phyloP scores from a whole-genome alignment of 1,140 invertebrate species.

The Drosophila fuyamai region DNA sequence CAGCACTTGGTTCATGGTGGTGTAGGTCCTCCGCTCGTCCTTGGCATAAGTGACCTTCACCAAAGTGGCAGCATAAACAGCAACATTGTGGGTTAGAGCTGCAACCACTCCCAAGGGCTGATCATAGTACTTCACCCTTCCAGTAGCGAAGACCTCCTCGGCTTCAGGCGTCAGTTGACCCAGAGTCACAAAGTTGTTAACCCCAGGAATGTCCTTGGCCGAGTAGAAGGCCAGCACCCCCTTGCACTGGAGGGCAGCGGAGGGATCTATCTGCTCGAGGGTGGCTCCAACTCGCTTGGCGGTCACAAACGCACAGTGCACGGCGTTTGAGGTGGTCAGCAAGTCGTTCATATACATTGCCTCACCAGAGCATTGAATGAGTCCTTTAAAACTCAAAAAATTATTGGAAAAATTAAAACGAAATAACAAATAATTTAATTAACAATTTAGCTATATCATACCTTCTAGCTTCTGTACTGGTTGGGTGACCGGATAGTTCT shows the following conservation, averaged over 20 bases:
- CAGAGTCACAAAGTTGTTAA: slow-evolving; percentile 86
- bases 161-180: slow-evolving; percentile 30
- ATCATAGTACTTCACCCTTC: slow-evolving; percentile 87
- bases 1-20: slow-evolving; percentile 85
- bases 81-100: slow-evolving; percentile 87
- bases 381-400: slow-evolving; percentile 63
- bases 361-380: slow-evolving; percentile 90
- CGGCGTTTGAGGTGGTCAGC: slow-evolving; percentile 85
- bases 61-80: slow-evolving; percentile 87
- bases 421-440: too few relatives aligned
- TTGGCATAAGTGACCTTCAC: slow-evolving; percentile 89
- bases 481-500: slow-evolving; percentile 91
- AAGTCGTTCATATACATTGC: slow-evolving; percentile 89
- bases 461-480: slow-evolving; percentile 91
- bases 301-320: slow-evolving; percentile 88
- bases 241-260: slow-evolving; percentile 86
- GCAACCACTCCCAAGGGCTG: slow-evolving; percentile 91
- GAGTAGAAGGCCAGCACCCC: slow-evolving; percentile 90
- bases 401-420: too few relatives aligned
- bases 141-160: slow-evolving; percentile 85
- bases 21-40: slow-evolving; percentile 37
- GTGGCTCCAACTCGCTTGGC: slow-evolving; percentile 86
- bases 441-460: neutral
- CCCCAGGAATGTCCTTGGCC: slow-evolving; percentile 90
- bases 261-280: slow-evolving; percentile 87